Base-by-base conservation (phyloP, 92 coral and sea anemone species). In the Phymanthus crucifer region DNA sequence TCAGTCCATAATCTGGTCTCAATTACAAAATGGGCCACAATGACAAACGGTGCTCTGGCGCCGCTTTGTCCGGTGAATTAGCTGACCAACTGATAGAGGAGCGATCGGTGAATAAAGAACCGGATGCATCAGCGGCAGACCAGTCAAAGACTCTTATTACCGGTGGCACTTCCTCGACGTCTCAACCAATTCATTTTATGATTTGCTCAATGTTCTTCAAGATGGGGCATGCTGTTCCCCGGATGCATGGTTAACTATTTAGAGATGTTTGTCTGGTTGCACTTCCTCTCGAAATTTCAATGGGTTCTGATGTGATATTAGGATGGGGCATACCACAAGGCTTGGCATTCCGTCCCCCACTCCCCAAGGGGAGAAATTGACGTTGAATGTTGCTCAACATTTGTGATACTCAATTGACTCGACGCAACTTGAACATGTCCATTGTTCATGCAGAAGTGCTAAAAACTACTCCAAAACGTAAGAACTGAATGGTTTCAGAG, bases 121-220 rank as follows among this genome's bases (percentile, higher is more conserved):
- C 70, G 79, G 79, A 75, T 75, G 36, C 79, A 29, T 57, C n/a
- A n/a, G n/a, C n/a, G 79, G 79, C 50, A 54, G 32, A 34, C 79
- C 40, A 66, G 79, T 75, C 79, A 75, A 8, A 57, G 45, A 47
- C 21, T 34, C 11, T 54, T 33, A 75, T 54, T 54, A 33, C 65
- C 32, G 14, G 18, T 33, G 54, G 66, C 66, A n/a, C 37, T 31
- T 31, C 45, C n/a, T 74, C 32, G 78, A 74, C 35, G 24, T 11
- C 32, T n/a, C 35, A 73, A 70, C n/a, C 45, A 21, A 70, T 70
- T 40, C 18, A 12, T 17, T 23, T 73, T 47, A 29, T 21, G 64
- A 6, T 61, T 61, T 27, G 17, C 26, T 54, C 64, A 54, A 27
- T 61, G 68, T 61, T 61, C 18, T n/a, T 27, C 23, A 27, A 17